Conservation (phyloP, 2,888 invertebrate genomes). For the Eudemis profundana region DNA sequence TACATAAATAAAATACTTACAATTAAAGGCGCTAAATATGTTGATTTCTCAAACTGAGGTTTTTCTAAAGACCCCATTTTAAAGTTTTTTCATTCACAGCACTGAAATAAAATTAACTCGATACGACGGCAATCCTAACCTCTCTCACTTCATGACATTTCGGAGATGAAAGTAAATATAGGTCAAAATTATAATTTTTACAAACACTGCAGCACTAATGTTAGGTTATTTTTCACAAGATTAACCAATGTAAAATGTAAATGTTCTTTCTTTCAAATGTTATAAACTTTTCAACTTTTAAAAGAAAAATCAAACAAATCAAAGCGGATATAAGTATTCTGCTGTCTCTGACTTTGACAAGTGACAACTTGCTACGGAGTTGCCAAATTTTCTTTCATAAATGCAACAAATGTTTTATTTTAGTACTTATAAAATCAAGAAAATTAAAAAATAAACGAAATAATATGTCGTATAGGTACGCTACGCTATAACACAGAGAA, state of each 20-base stretch:
- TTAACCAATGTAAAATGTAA: no score
- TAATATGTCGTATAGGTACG: no score
- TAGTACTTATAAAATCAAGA: no score
- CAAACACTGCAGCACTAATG: neutral
- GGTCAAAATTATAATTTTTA: neutral
- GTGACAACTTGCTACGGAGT: neutral
- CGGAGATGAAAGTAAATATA: neutral
- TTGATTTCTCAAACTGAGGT: conserved; percentile 52
- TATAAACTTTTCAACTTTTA: conserved; percentile 1
- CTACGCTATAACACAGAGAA: no score
- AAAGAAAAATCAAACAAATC: conserved; percentile 7
- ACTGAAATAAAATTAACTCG: conserved; percentile 8
- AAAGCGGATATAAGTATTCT: conserved; percentile 10
- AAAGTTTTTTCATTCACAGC: conserved; percentile 1
- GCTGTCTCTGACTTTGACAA: neutral
- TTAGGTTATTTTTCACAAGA: neutral
- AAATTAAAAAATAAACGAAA: no score
- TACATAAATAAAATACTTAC: conserved; percentile 57
- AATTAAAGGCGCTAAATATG: conserved; percentile 65
- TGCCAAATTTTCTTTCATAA: neutral
- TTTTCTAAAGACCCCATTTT: conserved; percentile 50
- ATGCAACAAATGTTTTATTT: neutral
- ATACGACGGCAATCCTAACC: conserved; percentile 28
- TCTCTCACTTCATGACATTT: conserved; percentile 22
- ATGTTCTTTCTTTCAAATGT: no score